Conservation (phyloP, 1,140 invertebrate genomes). For the Ericerus pela region DNA sequence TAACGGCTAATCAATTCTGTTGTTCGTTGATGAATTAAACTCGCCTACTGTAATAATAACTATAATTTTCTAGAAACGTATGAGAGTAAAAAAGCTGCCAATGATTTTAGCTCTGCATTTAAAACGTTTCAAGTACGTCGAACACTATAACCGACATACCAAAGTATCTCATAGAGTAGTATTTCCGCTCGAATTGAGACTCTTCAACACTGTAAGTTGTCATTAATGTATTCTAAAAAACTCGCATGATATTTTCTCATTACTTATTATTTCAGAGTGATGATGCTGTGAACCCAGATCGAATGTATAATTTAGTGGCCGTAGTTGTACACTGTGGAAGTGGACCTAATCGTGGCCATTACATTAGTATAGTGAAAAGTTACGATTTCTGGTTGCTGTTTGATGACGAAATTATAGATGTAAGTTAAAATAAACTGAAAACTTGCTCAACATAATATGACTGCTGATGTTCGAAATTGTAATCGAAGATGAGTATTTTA, state of each 20-base stretch:
- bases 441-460: no score
- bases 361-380: slow-evolving; percentile 99
- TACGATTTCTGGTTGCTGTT: slow-evolving; percentile 98
- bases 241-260: neutral
- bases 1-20: neutral
- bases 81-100: slow-evolving; percentile 95
- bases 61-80: slow-evolving; percentile 57
- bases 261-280: slow-evolving; percentile 57
- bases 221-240: neutral
- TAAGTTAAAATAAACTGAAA: slow-evolving; percentile 44
- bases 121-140: slow-evolving; percentile 98
- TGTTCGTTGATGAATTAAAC: neutral
- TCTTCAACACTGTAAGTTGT: slow-evolving; percentile 84
- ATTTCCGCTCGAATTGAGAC: slow-evolving; percentile 89
- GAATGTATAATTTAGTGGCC: slow-evolving; percentile 94
- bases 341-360: slow-evolving; percentile 96
- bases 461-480: no score
- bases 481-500: no score
- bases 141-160: slow-evolving; percentile 94
- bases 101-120: slow-evolving; percentile 94
- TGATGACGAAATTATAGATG: slow-evolving; percentile 99
- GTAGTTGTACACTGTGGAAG: slow-evolving; percentile 99
- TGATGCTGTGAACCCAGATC: slow-evolving; percentile 92
- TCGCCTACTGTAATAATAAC: slow-evolving; percentile 4
- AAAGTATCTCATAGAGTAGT: slow-evolving; percentile 98